phyloP scores from a whole-genome alignment of 2,797 vertebrate species.

The Leptoclinus maculatus region DNA sequence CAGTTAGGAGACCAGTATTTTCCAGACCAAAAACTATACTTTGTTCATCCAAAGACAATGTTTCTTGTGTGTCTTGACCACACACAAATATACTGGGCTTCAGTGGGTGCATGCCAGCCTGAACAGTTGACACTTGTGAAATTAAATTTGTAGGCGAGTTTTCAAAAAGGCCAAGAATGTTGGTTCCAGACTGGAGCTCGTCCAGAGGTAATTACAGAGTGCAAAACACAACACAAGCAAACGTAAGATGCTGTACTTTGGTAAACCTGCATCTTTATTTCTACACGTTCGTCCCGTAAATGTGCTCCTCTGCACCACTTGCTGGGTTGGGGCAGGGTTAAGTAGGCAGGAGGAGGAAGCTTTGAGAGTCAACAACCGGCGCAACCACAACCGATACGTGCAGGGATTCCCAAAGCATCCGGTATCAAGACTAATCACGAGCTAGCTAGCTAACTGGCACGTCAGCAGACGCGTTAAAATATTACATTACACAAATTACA shows the following conservation, averaged over 20 bases:
- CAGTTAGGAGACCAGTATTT: not conserved
- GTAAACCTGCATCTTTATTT: constrained; percentile 25
- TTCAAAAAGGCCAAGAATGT: constrained; percentile 27
- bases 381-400: constrained; percentile 49
- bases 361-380: constrained; percentile 45
- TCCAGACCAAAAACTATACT: not conserved
- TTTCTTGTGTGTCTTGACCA: constrained; percentile 30
- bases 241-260: constrained; percentile 12
- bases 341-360: constrained; percentile 20
- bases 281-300: constrained; percentile 18
- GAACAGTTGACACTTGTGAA: constrained; percentile 39
- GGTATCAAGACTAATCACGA: constrained; percentile 71
- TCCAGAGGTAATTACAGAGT: constrained; percentile 47
- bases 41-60: constrained; percentile 11
- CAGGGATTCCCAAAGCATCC: constrained; percentile 73
- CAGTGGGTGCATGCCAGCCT: constrained; percentile 19
- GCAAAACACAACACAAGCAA: constrained; percentile 40
- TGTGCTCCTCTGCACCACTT: constrained; percentile 11
- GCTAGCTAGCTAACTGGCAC: constrained; percentile 67
- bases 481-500: constrained; percentile 77
- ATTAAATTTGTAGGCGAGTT: constrained; percentile 48
- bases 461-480: constrained; percentile 71
- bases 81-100: constrained; percentile 17
- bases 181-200: constrained; percentile 41
- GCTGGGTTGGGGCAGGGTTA: not conserved